A percentile compares a stretch with the other conserved stretches of the same genome.
These are phyloP conservation scores for Pachyuromys duprasi DNA, from an alignment of 2,797 vertebrate genomes.

Conservation along the genomic window DNA sequence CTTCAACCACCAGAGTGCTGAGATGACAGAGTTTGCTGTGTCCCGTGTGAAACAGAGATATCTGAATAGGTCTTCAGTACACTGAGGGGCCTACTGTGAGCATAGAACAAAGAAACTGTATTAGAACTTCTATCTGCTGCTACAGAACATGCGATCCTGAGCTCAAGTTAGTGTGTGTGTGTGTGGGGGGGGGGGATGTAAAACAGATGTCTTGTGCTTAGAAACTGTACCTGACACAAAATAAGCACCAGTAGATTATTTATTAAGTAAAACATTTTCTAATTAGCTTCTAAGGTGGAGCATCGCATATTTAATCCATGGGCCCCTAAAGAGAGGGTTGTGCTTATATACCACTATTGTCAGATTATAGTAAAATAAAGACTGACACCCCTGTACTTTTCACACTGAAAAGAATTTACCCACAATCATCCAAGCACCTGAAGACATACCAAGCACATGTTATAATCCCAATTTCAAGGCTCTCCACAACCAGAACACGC, in stretches of 20 bases:
- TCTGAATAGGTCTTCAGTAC: not conserved
- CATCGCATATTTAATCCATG: constrained; percentile 1
- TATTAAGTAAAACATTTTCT: constrained; percentile 23
- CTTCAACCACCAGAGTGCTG: not conserved
- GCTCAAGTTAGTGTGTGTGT: too few relatives aligned
- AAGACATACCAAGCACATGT: not conserved
- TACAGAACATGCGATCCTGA: not conserved
- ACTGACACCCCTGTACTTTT: not conserved
- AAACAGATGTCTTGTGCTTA: not conserved
- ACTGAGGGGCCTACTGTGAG: not conserved
- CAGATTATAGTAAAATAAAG: constrained; percentile 3
- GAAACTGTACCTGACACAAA: not conserved
- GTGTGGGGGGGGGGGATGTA: too few relatives aligned
- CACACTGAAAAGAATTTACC: not conserved
- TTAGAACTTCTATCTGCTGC: not conserved
- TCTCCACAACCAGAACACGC: constrained; percentile 10
- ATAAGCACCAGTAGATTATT: not conserved
- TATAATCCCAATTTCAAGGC: constrained; percentile 12
- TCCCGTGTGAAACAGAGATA: constrained; percentile 5
- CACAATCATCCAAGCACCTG: not conserved
- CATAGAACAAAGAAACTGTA: not conserved
- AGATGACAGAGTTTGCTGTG: not conserved
- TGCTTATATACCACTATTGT: not conserved
- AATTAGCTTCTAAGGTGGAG: not conserved
- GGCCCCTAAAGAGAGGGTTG: not conserved